Evolutionary conservation across 2,888 invertebrate genomes (phyloP), one percentile per base, ranked within the genome.

Genomic region (Drosophila barbarae): DNA sequence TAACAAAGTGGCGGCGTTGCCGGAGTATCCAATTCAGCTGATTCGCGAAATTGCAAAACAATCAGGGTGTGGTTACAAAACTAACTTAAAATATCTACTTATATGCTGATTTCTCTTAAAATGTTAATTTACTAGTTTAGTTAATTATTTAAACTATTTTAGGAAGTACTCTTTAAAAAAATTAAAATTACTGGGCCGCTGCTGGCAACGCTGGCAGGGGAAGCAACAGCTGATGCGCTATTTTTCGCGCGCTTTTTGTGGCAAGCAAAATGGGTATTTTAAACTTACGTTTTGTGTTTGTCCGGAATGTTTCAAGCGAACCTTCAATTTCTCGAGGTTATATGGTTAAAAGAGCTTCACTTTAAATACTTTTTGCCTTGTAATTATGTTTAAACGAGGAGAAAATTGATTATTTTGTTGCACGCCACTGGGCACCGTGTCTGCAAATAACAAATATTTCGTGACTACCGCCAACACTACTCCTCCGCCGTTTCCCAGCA

Each of bases 191-290:
- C 32, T 39, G 13, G 0, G 23, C 13, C 4, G 1, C 2, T 2
- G 0, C 15, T 56, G 56, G 56, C 56, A 56, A 26, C 56, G 10
- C 56, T 56, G 23, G 2, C 13, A 10, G 4, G 10, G 1, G 21
- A 15, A 15, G 41, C 70, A 70, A 68, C 36, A 68, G 51, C 58
- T 85, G 81, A 72, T 66, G 21, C 23, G 23, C 54, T 52, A 26
- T 71, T 84, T 85, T 85, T 81, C 71, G 85, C 81, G 81, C 82
- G 72, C 70, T 85, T 81, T 85, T 77, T 53, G 39, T 4, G 15
- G 0, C 36, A 2, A 7, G 12, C 8, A 46, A 13, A 18, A 18
- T 0, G 1, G n/a, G 13, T 1, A 18, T 10, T 49, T 39, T 18
- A 35, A 51, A 80, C 74, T 69, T 80, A 80, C 61, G 52, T 50